These are phyloP conservation scores for Promerops cafer DNA, from an alignment of 2,113 vertebrate species.

Conservation along the genomic window DNA sequence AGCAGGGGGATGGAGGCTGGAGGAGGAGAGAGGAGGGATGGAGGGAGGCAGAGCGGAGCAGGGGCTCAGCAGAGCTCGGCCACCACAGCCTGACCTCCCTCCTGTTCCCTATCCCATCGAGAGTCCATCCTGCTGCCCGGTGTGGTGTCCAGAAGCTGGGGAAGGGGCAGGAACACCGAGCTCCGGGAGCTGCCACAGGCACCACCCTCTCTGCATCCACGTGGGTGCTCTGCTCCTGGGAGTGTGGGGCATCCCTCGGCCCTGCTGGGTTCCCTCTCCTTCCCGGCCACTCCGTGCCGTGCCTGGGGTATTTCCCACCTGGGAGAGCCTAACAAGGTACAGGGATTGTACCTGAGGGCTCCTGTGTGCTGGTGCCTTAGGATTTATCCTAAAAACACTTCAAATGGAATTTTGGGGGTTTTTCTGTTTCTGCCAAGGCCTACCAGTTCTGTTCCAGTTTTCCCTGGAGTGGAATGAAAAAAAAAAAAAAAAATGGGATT, in stretches of 20 bases:
- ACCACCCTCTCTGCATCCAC: accelerated
- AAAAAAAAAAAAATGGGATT: not conserved
- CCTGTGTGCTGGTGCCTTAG: not conserved
- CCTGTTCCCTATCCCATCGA: accelerated
- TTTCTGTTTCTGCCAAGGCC: not conserved
- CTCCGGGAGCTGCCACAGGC: not conserved
- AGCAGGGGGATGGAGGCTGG: not conserved
- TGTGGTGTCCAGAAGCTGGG: not conserved
- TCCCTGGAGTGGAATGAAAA: not conserved
- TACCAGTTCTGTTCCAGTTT: not conserved
- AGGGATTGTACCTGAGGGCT: not conserved
- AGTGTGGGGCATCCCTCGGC: not conserved
- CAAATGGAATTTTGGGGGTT: accelerated
- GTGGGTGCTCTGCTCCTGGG: not conserved
- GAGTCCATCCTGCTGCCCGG: accelerated
- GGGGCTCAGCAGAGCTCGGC: not conserved
- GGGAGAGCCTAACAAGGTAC: not conserved
- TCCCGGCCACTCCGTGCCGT: accelerated
- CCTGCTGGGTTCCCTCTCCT: not conserved
- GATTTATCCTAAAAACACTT: not conserved
- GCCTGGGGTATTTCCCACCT: not conserved
- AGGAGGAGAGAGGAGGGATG: not conserved
- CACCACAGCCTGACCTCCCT: not conserved
- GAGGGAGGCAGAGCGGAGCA: not conserved
- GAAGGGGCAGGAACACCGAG: accelerated